Percentiles rank a stretch among this genome's conserved stretches.
Evolutionary conservation across 2,888 invertebrate genomes (phyloP).

Genomic region (Acanthococcus lagerstroemiae): DNA sequence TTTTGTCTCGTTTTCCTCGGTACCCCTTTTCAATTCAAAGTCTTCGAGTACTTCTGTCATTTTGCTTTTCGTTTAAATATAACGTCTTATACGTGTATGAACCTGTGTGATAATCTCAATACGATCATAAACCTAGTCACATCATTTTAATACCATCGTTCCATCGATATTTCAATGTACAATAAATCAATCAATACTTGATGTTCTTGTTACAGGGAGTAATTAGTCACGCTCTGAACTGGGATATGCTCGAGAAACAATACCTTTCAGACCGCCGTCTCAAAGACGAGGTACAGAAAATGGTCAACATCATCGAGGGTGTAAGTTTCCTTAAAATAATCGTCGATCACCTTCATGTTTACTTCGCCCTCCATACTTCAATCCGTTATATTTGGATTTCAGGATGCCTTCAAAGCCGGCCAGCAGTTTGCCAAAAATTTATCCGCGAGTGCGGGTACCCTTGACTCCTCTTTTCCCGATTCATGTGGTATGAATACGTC

Average conservation of each 20-base stretch:
- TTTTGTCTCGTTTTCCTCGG: too few species aligned
- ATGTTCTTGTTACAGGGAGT: constrained; percentile 58
- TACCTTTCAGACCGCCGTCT: constrained; percentile 71
- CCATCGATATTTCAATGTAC: too few species aligned
- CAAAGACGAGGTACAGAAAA: constrained; percentile 72
- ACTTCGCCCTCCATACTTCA: background rate
- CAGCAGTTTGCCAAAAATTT: constrained; percentile 54
- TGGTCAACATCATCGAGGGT: constrained; percentile 68
- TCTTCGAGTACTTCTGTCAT: too few species aligned
- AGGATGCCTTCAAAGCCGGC: constrained; percentile 50
- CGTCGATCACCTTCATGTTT: background rate
- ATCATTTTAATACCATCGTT: too few species aligned
- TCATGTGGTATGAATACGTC: too few species aligned
- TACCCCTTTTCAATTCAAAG: too few species aligned
- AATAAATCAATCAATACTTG: constrained; percentile 16
- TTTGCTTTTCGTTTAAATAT: too few species aligned
- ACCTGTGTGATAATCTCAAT: too few species aligned
- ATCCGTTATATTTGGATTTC: constrained; percentile 32
- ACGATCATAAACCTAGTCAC: too few species aligned
- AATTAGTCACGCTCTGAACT: constrained; percentile 88
- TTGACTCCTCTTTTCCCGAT: background rate
- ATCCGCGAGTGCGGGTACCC: background rate
- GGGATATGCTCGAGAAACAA: constrained; percentile 81
- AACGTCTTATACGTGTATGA: too few species aligned
- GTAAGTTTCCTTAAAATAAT: constrained; percentile 39